phyloP scores from a whole-genome alignment of 2,113 vertebrate species.

The Malurus melanocephalus region DNA sequence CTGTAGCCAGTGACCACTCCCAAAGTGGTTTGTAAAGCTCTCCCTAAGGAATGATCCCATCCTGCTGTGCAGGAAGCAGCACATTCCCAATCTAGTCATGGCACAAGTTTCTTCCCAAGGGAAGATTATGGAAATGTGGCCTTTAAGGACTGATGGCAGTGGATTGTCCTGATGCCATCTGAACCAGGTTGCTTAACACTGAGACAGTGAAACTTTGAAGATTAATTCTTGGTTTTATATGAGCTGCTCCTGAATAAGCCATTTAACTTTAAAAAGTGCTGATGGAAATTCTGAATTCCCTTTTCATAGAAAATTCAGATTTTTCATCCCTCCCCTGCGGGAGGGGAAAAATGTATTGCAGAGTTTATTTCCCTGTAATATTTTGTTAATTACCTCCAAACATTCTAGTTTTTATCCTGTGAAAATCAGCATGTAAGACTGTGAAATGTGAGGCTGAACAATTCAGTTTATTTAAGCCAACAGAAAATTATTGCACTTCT shows the following conservation, averaged over 20 bases:
- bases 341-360: not conserved
- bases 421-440: not conserved
- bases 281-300: not conserved
- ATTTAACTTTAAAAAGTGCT: not conserved
- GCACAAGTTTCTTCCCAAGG: not conserved
- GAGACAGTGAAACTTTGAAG: not conserved
- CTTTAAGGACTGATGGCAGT: not conserved
- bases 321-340: not conserved
- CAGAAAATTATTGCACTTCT: not conserved
- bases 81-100: rapidly evolving
- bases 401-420: not conserved
- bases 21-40: not conserved
- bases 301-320: not conserved
- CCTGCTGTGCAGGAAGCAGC: not conserved
- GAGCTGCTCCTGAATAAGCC: not conserved
- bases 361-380: not conserved
- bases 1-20: not conserved
- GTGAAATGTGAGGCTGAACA: not conserved
- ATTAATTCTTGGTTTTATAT: not conserved
- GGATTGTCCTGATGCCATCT: not conserved
- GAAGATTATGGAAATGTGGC: not conserved
- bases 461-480: not conserved
- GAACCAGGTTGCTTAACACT: not conserved
- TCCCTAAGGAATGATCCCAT: not conserved
- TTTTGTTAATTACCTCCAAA: not conserved